Evolutionary conservation across 2,113 vertebrate species (phyloP).

Genomic region (Corythornis vintsioides): DNA sequence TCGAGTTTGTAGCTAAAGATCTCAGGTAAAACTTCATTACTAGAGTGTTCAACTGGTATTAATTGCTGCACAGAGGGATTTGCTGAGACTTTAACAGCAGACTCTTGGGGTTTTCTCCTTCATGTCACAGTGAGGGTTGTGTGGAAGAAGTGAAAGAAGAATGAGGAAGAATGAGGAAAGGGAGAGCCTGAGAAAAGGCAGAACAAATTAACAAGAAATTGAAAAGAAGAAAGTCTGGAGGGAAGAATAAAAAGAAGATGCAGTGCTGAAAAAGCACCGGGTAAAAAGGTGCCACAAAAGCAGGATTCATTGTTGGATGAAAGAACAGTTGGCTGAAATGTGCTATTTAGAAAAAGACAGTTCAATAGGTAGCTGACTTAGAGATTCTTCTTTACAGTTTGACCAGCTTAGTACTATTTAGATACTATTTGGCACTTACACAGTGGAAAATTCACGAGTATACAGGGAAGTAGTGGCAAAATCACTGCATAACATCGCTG

Average conservation of each 20-base stretch:
- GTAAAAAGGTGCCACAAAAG: not conserved
- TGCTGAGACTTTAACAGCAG: not conserved
- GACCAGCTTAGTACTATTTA: not conserved
- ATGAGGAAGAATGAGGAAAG: not conserved
- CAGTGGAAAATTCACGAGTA: constrained; percentile 20
- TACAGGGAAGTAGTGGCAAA: constrained; percentile 16
- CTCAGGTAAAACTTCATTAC: not conserved
- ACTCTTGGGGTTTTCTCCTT: not conserved
- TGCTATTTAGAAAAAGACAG: not conserved
- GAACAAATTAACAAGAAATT: not conserved
- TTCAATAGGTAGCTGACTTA: not conserved
- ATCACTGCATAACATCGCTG: constrained; percentile 11
- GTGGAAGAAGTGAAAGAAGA: not conserved
- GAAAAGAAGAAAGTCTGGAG: not conserved
- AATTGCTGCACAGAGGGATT: not conserved
- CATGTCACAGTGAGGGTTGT: not conserved
- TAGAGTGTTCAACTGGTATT: not conserved
- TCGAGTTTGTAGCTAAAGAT: not conserved
- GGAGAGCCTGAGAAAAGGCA: not conserved
- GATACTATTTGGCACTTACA: not conserved
- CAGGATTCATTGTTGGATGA: not conserved
- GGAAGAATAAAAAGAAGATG: not conserved
- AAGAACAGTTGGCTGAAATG: not conserved
- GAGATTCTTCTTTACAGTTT: not conserved
- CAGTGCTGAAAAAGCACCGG: not conserved